Base-by-base conservation (phyloP, 23 tunicate genomes). In the Oikopleura albicans region DNA sequence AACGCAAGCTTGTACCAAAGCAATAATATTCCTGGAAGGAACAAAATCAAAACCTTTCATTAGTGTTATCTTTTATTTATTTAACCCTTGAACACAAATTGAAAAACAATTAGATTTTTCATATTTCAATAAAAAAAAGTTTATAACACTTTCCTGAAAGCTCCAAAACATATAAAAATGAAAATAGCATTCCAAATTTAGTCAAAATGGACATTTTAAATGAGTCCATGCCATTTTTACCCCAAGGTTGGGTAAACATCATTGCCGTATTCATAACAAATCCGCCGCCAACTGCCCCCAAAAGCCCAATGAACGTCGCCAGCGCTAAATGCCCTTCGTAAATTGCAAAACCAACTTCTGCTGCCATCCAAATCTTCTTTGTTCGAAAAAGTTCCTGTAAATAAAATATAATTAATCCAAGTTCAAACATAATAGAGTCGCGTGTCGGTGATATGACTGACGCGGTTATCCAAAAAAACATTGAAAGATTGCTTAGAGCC, bases 271-370 rank as follows among this genome's bases (percentile, higher is more conserved):
- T 66, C 41, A 85, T 87, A 0, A 90, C 83, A 83, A 90, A 85
- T 40, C 94, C 90, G 40, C 90, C 94, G 2, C 94, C 94, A 83
- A 89, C 87, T 4, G 90, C 94, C n/a, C 85, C 87, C 0, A 90
- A 35, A 89, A 90, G 87, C 16, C 94, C 94, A 85, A 90, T 66
- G 0, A 87, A 8, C 39, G 90, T 76, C 76, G 89, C 87, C 0
- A 90, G n/a, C 1, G 87, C 37, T 27, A 90, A 40, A 28, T 89
- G 87, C 34, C 83, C 76, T 59, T 89, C 89, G 57, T 85, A 90
- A 75, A 85, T 87, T 8, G 85, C 37, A n/a, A 88, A 84, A 29
- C 85, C 89, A 56, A 87, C 34, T 49, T 49, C 63, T 12, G 63
- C 63, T 22, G 63, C 63, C 63, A 49, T 49, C 63, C 63, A 49